Conservation (phyloP, 2,888 invertebrate species). For the Cremastinae sp. region DNA sequence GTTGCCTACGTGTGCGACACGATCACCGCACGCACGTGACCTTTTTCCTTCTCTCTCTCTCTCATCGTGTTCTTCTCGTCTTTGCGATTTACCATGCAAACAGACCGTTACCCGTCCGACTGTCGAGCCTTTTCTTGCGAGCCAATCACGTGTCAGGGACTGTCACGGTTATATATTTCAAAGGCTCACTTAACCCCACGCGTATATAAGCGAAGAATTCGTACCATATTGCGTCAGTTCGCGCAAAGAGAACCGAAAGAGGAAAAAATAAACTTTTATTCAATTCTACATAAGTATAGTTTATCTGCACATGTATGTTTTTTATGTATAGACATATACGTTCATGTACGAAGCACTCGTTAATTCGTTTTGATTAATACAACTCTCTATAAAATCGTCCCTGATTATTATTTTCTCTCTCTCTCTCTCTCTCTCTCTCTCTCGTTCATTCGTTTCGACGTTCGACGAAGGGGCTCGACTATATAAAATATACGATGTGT, state of each 20-base stretch:
- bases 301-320: too few relatives aligned
- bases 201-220: conserved; percentile 3
- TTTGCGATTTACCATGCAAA: conserved; percentile 6
- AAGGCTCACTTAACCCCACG: background rate
- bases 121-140: conserved; percentile 49
- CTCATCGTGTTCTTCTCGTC: background rate
- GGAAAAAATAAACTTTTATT: background rate
- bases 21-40: conserved; percentile 25
- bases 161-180: background rate
- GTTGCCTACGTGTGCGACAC: conserved; percentile 39
- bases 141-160: conserved; percentile 34
- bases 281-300: too few relatives aligned
- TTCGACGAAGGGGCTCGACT: conserved; percentile 45
- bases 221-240: conserved; percentile 50
- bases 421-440: too few relatives aligned
- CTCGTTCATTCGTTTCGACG: background rate
- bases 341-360: conserved; percentile 32
- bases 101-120: background rate
- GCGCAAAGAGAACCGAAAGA: conserved; percentile 44
- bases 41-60: conserved; percentile 10
- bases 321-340: too few relatives aligned
- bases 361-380: conserved; percentile 58
- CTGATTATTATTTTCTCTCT: conserved; percentile 50
- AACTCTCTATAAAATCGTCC: conserved; percentile 57
- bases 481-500: too few relatives aligned